These are phyloP conservation scores for Gila robusta DNA, from an alignment of 2,797 vertebrate species.

Conservation along the genomic window DNA sequence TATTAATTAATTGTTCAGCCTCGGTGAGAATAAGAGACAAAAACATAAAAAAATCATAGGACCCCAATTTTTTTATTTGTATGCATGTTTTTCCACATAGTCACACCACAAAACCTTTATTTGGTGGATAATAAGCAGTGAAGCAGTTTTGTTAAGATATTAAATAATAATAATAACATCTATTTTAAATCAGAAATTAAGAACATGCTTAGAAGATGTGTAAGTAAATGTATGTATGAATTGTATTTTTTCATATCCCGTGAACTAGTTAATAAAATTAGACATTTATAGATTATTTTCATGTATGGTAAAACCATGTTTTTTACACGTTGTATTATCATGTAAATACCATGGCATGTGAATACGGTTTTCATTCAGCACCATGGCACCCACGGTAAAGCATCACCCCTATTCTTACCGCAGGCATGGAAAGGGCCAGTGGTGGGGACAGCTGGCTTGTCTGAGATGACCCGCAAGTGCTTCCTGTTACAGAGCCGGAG, in stretches of 20 bases:
- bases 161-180: background rate
- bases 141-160: background rate
- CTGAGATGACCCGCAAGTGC: conserved; percentile 81
- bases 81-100: background rate
- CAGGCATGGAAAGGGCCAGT: conserved; percentile 83
- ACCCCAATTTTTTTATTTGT: no score
- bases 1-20: background rate
- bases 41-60: background rate
- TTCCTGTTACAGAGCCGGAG: conserved; percentile 73
- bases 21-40: background rate
- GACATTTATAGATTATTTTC: background rate
- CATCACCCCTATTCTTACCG: conserved; percentile 73
- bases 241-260: background rate
- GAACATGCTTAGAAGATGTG: background rate
- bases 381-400: background rate
- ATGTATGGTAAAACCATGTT: background rate
- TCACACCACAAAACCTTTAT: background rate
- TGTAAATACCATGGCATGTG: background rate
- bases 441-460: conserved; percentile 81
- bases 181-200: background rate
- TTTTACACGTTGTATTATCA: background rate
- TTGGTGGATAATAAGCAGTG: background rate
- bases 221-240: background rate
- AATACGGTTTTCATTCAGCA: background rate
- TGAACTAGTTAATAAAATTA: background rate